Evolutionary conservation across 1,140 invertebrate species (phyloP), one percentile per base, ranked within the genome.

Genomic region (Penaeus indicus): DNA sequence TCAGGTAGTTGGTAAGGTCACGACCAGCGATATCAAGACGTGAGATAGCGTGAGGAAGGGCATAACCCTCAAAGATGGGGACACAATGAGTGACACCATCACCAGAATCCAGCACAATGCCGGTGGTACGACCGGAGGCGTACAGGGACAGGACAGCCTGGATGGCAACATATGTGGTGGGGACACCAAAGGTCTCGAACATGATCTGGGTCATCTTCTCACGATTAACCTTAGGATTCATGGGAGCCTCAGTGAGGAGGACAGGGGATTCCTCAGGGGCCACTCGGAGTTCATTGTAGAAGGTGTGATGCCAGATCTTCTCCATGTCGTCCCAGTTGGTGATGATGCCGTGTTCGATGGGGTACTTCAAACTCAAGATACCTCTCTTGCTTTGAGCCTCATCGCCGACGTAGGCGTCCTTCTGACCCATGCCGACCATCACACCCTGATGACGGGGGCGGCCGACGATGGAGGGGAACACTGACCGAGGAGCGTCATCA

Each of bases 281-380:
- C 87, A 98, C 97, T 94, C 97, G 96, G 91, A 99, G 94, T 93
- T 99, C 98, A 92, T 97, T 98, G 94, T 98, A 98, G 94, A 98
- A 98, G 88, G 97, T 97, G 94, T 98, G 97, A 94, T 98, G 97
- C 97, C 97, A 98, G 93, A 98, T 97, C 93, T 98, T 98, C 93
- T 98, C 97, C 97, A 99, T 98, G 93, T 98, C 97, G 92, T 98
- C 97, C 97, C 97, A 98, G 95, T 98, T 98, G 93, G 97, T 98
- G 92, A 98, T 96, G 93, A 98, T 97, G 92, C 97, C 97, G 94
- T 98, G 97, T 93, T 98, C 97, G 94, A 98, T 97, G 90, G 97
- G 97, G 94, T 98, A 98, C 93, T 97, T 97, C 91, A 98, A 93
- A 89, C 96, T 97, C 91, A 98, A 95, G 94, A 97, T 97, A 94